Conservation (phyloP, 1,140 invertebrate genomes). For the Calycopis cecrops region DNA sequence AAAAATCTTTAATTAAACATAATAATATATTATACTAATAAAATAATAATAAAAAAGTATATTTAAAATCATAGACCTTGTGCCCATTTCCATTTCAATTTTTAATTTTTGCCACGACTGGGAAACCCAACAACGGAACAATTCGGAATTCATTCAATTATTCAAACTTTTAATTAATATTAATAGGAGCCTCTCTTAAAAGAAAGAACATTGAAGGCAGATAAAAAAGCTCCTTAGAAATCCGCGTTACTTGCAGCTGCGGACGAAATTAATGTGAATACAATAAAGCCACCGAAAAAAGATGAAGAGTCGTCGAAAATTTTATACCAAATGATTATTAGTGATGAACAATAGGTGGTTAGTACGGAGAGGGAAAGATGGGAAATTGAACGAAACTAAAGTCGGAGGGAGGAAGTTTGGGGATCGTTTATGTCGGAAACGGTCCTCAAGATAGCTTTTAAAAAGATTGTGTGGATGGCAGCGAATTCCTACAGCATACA, state of each 20-base stretch:
- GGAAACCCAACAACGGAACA: conserved; percentile 62
- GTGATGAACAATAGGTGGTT: conserved; percentile 50
- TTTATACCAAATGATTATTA: conserved; percentile 65
- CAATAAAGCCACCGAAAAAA: conserved; percentile 69
- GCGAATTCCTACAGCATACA: too few species aligned
- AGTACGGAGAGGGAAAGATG: conserved; percentile 58
- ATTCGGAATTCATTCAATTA: conserved; percentile 71
- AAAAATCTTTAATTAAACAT: too few species aligned
- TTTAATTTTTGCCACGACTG: conserved; percentile 66
- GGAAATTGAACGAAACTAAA: conserved; percentile 71
- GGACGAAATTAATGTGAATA: conserved; percentile 69
- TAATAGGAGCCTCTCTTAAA: conserved; percentile 71
- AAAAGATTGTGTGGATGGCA: too few species aligned
- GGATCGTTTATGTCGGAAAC: conserved; percentile 43
- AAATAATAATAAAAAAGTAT: too few species aligned
- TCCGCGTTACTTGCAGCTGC: conserved; percentile 63
- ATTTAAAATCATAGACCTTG: conserved; percentile 28
- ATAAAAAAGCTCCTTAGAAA: conserved; percentile 72
- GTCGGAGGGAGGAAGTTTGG: conserved; percentile 48
- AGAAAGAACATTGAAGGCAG: conserved; percentile 66
- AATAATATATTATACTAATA: too few species aligned
- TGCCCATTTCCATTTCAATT: conserved; percentile 45
- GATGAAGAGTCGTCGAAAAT: conserved; percentile 55
- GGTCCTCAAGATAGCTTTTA: too few species aligned
- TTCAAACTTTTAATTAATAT: conserved; percentile 75